A percentile compares a stretch with the other conserved stretches of the same genome.
phyloP scores from a whole-genome alignment of 2,113 vertebrate species.

The Oxyura jamaicensis region DNA sequence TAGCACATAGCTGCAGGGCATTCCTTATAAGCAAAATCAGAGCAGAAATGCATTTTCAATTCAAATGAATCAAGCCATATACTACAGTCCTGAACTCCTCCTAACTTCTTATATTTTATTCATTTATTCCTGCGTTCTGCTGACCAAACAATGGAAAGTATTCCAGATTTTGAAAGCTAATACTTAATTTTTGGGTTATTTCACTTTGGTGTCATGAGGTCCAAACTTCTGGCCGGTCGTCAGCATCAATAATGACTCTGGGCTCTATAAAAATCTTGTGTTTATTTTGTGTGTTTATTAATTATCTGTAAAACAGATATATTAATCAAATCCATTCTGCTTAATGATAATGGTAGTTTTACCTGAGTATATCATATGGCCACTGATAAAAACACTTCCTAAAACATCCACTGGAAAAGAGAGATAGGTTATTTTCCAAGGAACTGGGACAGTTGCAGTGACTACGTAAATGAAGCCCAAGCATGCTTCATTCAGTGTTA shows the following conservation, averaged over 20 bases:
- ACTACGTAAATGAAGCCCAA: neutral
- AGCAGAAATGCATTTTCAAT: neutral
- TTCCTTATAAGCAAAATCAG: neutral
- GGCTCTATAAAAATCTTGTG: neutral
- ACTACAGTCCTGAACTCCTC: neutral
- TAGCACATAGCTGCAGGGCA: neutral
- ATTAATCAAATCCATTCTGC: neutral
- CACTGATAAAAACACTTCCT: neutral
- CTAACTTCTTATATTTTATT: neutral
- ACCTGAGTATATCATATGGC: neutral
- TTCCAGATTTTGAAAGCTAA: neutral
- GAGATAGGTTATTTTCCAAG: rapidly evolving
- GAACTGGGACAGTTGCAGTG: neutral
- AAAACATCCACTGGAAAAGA: neutral
- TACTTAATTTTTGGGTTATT: neutral
- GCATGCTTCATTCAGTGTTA: neutral
- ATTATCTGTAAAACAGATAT: neutral
- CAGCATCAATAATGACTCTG: neutral
- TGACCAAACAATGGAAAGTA: neutral
- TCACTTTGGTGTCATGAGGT: neutral
- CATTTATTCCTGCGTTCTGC: neutral
- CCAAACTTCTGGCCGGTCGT: neutral
- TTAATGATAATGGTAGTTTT: neutral
- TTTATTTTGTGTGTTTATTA: neutral
- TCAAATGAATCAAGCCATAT: neutral